A percentile compares a stretch with the other conserved stretches of the same genome.
Conservation (phyloP, 2,113 vertebrate genomes). For the Struthio camelus region DNA sequence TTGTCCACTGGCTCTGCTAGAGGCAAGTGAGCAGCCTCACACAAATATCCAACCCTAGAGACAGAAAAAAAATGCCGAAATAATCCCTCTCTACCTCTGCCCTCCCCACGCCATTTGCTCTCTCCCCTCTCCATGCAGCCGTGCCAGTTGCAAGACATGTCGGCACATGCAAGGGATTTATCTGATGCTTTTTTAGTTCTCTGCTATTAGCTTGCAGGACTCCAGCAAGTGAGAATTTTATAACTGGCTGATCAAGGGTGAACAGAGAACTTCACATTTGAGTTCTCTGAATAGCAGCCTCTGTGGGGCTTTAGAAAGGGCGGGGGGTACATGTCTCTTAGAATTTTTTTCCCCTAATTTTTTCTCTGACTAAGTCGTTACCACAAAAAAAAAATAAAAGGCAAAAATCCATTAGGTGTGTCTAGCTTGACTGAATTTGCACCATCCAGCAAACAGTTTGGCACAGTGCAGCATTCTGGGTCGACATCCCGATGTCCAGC, state of each 20-base stretch:
- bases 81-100: not conserved
- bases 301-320: not conserved
- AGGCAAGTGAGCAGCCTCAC: not conserved
- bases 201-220: not conserved
- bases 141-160: not conserved
- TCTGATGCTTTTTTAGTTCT: not conserved
- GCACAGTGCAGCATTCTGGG: not conserved
- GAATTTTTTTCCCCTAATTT: not conserved
- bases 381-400: not conserved
- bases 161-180: not conserved
- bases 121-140: not conserved
- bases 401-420: not conserved
- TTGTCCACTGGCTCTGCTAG: not conserved
- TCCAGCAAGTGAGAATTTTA: not conserved
- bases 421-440: not conserved
- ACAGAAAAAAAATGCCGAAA: not conserved
- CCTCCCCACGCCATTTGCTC: not conserved
- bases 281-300: not conserved
- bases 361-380: not conserved
- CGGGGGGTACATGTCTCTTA: not conserved
- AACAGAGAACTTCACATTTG: not conserved
- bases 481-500: not conserved
- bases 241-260: not conserved
- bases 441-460: not conserved
- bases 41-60: not conserved